Base-by-base conservation (phyloP, 2,888 invertebrate species). In the Melipona bicolor region DNA sequence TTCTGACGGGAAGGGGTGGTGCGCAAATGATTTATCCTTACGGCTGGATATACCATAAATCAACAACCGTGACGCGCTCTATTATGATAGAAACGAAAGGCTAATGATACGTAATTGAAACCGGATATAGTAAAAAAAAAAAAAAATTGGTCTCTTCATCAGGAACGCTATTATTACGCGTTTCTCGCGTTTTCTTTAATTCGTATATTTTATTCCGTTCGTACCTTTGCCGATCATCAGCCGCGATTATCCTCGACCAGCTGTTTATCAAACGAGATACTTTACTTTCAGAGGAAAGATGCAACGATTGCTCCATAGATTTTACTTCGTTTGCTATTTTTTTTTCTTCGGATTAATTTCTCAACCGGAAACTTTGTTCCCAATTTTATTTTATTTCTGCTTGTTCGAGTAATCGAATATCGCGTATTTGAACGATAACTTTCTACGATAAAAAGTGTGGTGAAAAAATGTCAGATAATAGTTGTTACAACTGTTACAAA, bases 21-120 rank as follows among this genome's bases (percentile, higher is more conserved):
- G 52, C 70, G 32, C 32, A 27, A 56, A 52, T 32, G 52, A 54
- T 70, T 56, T 70, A 70, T 70, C 70, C 54, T 70, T 43, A 43
- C 2, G 70, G 56, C 36, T 56, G 56, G 70, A 54, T 56, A 56
- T 56, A 70, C 70, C 70, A 70, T 70, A 56, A 70, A 70, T 70
- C 56, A 70, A 56, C 70, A 36, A 67, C 67, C 67, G 67, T 67
- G 56, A 56, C 70, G 56, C 56, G 32, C 54, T 70, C 70, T 52
- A 70, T 70, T 70, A 56, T 56, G 54, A 70, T 70, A 70, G 54
- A 32, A 70, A 36, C 54, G 70, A 70, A 70, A 70, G 70, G 21
- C 54, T 70, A 70, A 70, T 70, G 52, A 52, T 32, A 70, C 54
- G 54, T 70, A 70, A 70, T 56, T 70, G 54, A 70, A 70, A 56